A percentile compares a stretch with the other conserved stretches of the same genome.
Evolutionary conservation across 2,888 invertebrate genomes (phyloP).

Genomic region (Xanthia togata): DNA sequence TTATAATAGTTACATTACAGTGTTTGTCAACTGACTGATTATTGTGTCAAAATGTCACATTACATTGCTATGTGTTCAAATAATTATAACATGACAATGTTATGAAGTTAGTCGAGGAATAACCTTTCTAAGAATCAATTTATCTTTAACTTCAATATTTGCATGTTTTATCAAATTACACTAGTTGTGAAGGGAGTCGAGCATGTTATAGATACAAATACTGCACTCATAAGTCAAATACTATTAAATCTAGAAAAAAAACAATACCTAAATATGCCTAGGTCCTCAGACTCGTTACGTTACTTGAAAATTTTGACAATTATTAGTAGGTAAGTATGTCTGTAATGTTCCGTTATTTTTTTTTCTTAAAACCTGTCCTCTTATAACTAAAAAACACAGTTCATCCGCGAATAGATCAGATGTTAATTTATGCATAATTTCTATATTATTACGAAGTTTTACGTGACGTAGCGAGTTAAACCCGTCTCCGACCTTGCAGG

Average conservation of each 20-base stretch:
- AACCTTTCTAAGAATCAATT: slow-evolving; percentile 28
- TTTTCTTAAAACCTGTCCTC: not conserved
- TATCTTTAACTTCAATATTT: slow-evolving; percentile 41
- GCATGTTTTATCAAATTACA: slow-evolving; percentile 21
- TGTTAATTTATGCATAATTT: slow-evolving; percentile 51
- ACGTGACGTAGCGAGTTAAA: slow-evolving; percentile 67
- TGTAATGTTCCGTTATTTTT: not conserved
- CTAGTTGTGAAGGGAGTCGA: slow-evolving; percentile 12
- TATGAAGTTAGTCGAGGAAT: slow-evolving; percentile 7
- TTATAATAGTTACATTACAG: slow-evolving; percentile 2
- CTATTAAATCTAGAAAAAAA: not conserved
- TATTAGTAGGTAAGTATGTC: too few relatives aligned
- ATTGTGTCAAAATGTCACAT: slow-evolving; percentile 52
- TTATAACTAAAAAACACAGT: slow-evolving; percentile 6
- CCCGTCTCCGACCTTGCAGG: slow-evolving; percentile 85
- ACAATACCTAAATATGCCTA: not conserved
- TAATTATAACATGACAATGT: slow-evolving; percentile 28
- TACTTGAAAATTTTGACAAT: not conserved
- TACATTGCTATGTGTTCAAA: slow-evolving; percentile 17
- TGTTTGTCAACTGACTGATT: slow-evolving; percentile 42
- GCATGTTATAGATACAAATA: not conserved
- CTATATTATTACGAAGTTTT: slow-evolving; percentile 51
- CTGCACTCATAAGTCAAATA: not conserved
- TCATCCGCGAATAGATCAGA: not conserved
- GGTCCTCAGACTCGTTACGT: not conserved